Base-by-base conservation (phyloP, 2,888 invertebrate genomes). In the Melanargia galathea region DNA sequence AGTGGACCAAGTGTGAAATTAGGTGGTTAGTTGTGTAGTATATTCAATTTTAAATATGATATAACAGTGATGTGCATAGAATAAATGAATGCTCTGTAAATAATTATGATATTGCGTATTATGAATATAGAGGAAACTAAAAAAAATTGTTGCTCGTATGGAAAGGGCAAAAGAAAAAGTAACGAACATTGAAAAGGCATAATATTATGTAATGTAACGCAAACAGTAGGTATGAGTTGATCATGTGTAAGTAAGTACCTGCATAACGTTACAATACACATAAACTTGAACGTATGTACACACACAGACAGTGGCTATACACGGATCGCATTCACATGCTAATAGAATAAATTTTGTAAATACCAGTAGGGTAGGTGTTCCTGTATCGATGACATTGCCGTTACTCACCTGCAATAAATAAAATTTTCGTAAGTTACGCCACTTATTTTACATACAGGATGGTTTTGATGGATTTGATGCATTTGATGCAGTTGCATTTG, bases 341-440 rank as follows among this genome's bases (percentile, higher is more conserved):
- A 52, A 68, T 58, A 63, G 33, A 56, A 61, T 30, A 61, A 64
- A 64, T 49, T 78, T 73, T 63, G 79, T 88, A 89, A 83, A 83
- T 91, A 91, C 91, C 91, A 91, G 89, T 79, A 91, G 79, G 77
- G 91, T 89, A 75, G 89, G 86, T 78, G 91, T 90, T 86, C 91
- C 91, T 76, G 90, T 88, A 80, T 91, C 91, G 90, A 91, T 88
- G 90, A 90, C 90, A 90, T 91, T 91, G 89, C 91, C 91, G 90
- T 91, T 91, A 91, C 91, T 90, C 90, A 91, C 90, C 91, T 91
- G 89, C 74, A 90, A 90, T 72, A 75, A 83, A 80, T 60, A 78
- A 77, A 75, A 54, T 30, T 62, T 20, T 35, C 48, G 18, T 61
- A 54, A 63, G 35, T 52, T 20, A 35, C 35, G 52, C 52, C 16